These are phyloP conservation scores for Meles meles DNA, from an alignment of 2,113 vertebrate species.

Conservation along the genomic window DNA sequence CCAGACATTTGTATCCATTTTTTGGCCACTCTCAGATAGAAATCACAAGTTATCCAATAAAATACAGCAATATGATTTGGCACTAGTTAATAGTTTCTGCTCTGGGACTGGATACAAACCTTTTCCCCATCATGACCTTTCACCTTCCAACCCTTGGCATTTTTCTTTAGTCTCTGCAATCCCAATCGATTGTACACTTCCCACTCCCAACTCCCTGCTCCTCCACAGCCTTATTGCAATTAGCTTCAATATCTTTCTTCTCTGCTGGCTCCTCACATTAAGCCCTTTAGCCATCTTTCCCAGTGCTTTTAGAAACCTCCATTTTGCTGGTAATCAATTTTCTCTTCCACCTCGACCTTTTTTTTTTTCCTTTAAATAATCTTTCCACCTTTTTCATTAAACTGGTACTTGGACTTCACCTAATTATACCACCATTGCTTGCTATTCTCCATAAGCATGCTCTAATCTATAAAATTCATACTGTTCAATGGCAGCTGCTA, in stretches of 20 bases:
- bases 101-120: not conserved
- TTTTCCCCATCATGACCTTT: not conserved
- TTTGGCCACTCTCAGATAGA: not conserved
- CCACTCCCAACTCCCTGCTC: not conserved
- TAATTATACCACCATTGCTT: not conserved
- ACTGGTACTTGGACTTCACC: not conserved
- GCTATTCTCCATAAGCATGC: not conserved
- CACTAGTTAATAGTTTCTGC: not conserved
- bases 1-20: not conserved
- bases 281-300: not conserved
- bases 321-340: not conserved
- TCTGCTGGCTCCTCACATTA: not conserved
- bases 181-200: not conserved
- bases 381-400: not conserved
- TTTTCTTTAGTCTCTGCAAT: not conserved
- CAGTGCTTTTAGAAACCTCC: not conserved
- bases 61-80: not conserved
- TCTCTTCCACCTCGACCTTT: not conserved
- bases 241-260: not conserved
- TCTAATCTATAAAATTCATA: not conserved
- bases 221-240: not conserved
- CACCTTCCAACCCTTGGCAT: not conserved
- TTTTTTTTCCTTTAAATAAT: not conserved
- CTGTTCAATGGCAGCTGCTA: not conserved
- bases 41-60: not conserved